phyloP scores from a whole-genome alignment of 2,113 vertebrate species.

The Aplodontia rufa region DNA sequence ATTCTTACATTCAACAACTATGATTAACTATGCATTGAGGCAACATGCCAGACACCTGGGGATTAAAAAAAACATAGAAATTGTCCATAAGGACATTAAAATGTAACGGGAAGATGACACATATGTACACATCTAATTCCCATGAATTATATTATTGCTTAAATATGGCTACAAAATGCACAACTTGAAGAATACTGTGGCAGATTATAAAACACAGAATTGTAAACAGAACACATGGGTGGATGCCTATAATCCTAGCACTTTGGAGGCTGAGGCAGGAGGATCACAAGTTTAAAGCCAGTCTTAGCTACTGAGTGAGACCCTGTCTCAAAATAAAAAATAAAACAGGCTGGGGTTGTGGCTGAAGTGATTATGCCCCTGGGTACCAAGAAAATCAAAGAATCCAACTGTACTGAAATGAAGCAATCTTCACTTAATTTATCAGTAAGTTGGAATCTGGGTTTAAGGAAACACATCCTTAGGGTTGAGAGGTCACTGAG shows the following conservation, averaged over 20 bases:
- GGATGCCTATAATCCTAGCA: too few species aligned
- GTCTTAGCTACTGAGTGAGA: too few species aligned
- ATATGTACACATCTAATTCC: not conserved
- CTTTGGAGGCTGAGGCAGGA: too few species aligned
- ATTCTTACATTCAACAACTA: not conserved
- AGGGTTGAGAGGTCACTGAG: not conserved
- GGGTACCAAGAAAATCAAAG: too few species aligned
- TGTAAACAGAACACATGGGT: too few species aligned
- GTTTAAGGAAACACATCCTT: not conserved
- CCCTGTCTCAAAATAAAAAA: too few species aligned
- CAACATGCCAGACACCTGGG: not conserved
- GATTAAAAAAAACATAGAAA: not conserved
- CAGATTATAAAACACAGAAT: not conserved
- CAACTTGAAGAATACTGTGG: not conserved
- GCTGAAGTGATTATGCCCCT: too few species aligned
- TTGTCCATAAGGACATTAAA: not conserved
- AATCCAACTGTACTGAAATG: not conserved
- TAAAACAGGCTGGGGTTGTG: too few species aligned
- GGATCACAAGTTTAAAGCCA: too few species aligned
- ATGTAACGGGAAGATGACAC: not conserved
- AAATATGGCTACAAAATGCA: not conserved
- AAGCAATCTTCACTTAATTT: not conserved
- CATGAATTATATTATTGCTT: not conserved
- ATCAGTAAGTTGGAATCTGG: not conserved
- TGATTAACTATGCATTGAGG: not conserved